Evolutionary conservation across 1,140 invertebrate species (phyloP).

Genomic region (Parapsyche elsis): DNA sequence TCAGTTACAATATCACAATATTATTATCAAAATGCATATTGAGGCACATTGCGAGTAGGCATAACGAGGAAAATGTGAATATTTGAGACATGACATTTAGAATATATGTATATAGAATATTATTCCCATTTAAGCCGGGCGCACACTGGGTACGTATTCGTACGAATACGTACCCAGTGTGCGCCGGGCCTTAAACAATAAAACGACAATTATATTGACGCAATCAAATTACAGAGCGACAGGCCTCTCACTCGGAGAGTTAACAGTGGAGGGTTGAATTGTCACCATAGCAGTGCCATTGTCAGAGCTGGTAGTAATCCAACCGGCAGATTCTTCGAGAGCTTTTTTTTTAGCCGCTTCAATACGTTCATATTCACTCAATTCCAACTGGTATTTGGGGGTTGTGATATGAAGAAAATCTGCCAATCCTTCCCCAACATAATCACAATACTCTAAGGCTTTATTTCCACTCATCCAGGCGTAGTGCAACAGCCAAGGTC

Average conservation of each 20-base stretch:
- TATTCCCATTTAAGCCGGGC: too few relatives aligned
- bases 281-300: slow-evolving; percentile 40
- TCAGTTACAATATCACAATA: too few relatives aligned
- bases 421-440: slow-evolving; percentile 85
- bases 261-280: slow-evolving; percentile 31
- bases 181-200: too few relatives aligned
- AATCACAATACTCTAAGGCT: slow-evolving; percentile 81
- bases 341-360: slow-evolving; percentile 67
- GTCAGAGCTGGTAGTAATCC: slow-evolving; percentile 58
- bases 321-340: slow-evolving; percentile 67
- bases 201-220: not conserved
- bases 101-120: too few relatives aligned
- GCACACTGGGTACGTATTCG: too few relatives aligned
- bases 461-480: slow-evolving; percentile 72
- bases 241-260: not conserved
- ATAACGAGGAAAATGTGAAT: too few relatives aligned
- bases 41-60: too few relatives aligned
- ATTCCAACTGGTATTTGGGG: slow-evolving; percentile 91
- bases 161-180: too few relatives aligned
- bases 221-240: slow-evolving; percentile 1
- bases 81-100: too few relatives aligned
- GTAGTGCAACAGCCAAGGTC: slow-evolving; percentile 79
- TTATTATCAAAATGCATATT: too few relatives aligned
- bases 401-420: slow-evolving; percentile 90
- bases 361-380: slow-evolving; percentile 81